Evolutionary conservation across 2,797 vertebrate genomes (phyloP), one percentile per base, ranked within the genome.

Genomic region (Hoplostethus mediterraneus): DNA sequence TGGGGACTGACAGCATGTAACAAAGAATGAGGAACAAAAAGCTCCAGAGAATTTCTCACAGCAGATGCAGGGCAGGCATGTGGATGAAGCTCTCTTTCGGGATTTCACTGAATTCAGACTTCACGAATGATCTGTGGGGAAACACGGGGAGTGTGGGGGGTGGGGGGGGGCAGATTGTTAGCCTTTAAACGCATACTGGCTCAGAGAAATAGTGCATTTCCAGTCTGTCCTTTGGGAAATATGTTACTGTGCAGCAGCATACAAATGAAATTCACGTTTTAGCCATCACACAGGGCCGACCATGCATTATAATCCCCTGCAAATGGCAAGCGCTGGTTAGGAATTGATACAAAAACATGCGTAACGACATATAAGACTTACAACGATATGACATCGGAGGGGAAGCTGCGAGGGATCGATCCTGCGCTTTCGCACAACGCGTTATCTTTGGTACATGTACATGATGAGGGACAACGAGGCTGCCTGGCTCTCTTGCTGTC

Each of bases 391-490:
- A 99, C 96, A 92, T 98, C 97, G 77, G 95, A 90, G 57, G 97
- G 97, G 67, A 99, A 97, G 94, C 94, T 95, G 93, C 96, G 97
- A 75, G 97, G 97, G 90, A 99, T 97, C 78, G 95, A 90, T 86
- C 92, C 95, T 79, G 96, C 95, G 91, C 96, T 96, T 82, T 98
- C 96, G 93, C 98, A 99, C 92, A 99, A 83, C 92, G 97, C 97
- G 93, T 97, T 99, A 94, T 99, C 98, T 97, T 98, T 99, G 95
- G 96, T 98, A 93, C 98, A 99, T 86, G 96, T 97, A 91, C 98
- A 99, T 79, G 94, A 95, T 47, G 92, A 73, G 90, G 96, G 97
- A 81, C 98, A 99, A 92, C 96, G 96, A 73, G 96, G 94, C 92
- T 94, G 95, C 87, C 94, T 93, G 88, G 95, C 90, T 93, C 92